phyloP scores from a whole-genome alignment of 2,113 vertebrate genomes.

The Rattus rattus region DNA sequence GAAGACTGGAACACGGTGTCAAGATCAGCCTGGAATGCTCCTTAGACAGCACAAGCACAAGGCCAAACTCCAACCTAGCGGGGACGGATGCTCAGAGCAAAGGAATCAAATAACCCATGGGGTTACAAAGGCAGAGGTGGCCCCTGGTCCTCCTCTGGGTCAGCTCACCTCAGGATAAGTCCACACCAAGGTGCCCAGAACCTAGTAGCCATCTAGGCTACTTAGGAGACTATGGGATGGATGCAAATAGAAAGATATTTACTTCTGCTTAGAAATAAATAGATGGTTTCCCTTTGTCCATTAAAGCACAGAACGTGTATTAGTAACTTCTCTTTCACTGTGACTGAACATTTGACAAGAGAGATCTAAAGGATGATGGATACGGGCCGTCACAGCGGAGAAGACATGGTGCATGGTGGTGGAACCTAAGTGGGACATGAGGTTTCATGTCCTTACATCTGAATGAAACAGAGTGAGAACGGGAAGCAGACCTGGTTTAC shows the following conservation, averaged over 20 bases:
- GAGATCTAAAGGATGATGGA: not conserved
- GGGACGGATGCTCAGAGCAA: not conserved
- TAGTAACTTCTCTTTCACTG: too few species aligned
- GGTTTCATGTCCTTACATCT: not conserved
- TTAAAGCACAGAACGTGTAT: not conserved
- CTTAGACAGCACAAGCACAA: not conserved
- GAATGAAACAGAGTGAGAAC: not conserved
- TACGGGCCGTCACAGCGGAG: not conserved
- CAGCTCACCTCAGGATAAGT: not conserved
- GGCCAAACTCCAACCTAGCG: not conserved
- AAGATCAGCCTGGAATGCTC: not conserved
- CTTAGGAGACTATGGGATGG: not conserved
- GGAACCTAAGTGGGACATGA: too few species aligned
- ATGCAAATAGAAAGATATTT: not conserved
- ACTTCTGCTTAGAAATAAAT: not conserved
- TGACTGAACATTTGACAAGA: not conserved
- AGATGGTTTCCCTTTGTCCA: not conserved
- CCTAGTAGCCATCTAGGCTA: accelerated
- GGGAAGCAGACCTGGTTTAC: not conserved
- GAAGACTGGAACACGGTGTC: not conserved
- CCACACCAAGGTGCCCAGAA: not conserved
- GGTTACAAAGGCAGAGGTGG: not conserved
- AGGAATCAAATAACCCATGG: not conserved
- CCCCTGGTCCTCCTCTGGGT: not conserved
- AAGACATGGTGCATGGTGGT: too few species aligned